Evolutionary conservation across 2,113 vertebrate species (phyloP).

Genomic region (Xiphias gladius): DNA sequence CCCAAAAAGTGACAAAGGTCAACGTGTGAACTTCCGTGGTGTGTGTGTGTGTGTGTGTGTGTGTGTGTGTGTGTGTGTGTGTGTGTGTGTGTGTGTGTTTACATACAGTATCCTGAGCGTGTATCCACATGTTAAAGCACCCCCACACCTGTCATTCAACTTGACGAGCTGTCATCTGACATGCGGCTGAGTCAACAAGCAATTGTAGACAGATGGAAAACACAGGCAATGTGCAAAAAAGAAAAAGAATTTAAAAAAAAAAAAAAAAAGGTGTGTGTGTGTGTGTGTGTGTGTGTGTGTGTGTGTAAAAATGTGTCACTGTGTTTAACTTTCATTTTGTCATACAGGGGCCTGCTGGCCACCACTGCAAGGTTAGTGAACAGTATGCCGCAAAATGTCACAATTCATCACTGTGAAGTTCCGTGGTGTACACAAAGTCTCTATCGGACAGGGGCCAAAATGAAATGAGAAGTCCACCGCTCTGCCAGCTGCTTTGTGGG

Average conservation of each 20-base stretch:
- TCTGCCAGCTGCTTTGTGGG: not conserved
- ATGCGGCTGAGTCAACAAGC: not conserved
- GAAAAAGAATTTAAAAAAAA: not conserved
- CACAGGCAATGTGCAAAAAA: not conserved
- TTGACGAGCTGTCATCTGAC: constrained; percentile 32
- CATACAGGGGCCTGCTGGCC: too few relatives aligned
- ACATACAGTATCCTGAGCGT: constrained; percentile 12
- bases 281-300: too few relatives aligned
- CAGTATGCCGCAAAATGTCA: not conserved
- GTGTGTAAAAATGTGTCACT: too few relatives aligned
- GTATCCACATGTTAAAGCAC: constrained; percentile 17
- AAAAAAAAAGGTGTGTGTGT: too few relatives aligned
- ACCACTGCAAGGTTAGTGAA: too few relatives aligned
- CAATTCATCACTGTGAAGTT: not conserved
- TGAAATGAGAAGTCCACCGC: not conserved
- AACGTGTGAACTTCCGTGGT: too few relatives aligned
- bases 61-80: not conserved
- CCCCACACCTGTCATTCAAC: constrained; percentile 19
- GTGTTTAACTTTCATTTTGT: not conserved
- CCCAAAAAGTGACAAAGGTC: too few relatives aligned
- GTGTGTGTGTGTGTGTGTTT: not conserved
- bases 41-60: not conserved
- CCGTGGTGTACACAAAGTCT: not conserved
- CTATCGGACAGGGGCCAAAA: not conserved
- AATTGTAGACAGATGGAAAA: constrained; percentile 9